Base-by-base conservation (phyloP, 2,797 vertebrate species). In the Ctenosaura bakeri region DNA sequence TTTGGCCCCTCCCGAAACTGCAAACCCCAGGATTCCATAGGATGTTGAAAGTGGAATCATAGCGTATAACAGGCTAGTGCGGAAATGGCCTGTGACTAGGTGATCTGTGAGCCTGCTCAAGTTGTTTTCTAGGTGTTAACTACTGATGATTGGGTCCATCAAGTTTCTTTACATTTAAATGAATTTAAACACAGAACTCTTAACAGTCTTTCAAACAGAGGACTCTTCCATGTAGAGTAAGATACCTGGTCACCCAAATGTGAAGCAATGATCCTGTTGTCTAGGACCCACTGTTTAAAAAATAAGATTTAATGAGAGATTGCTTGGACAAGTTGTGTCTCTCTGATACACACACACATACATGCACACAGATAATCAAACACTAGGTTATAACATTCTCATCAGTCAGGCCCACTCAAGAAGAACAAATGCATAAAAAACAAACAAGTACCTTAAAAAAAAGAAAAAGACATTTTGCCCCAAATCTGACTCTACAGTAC, bases 401-500 rank as follows among this genome's bases (percentile, higher is more conserved):
- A 71, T 83, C 80, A 77, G 6, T 29, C 46, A 66, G 59, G 35
- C 56, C 24, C 13, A 32, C 4, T 86, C 76, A n/a, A 82, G 62
- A 92, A 90, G 85, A 91, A 62, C 32, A 69, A 3, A 81, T 52
- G 13, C 29, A 90, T 92, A 52, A 90, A 90, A 91, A 92, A 78
- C 50, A 66, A 82, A 88, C 66, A 86, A 1, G 2, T 77, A 22
- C 42, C 32, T 81, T 84, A 89, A 64, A 83, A 69, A 83, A 16
- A 66, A 62, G 85, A 85, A 69, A 89, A 71, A 62, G 76, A 92
- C 0, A 0, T 12, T 90, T 92, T 94, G 35, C 9, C 7, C 64
- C 54, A 89, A 89, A 87, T 89, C 50, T 89, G 83, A 91, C 83
- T 29, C 29, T 59, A 26, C 73, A 24, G 89, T 94, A 78, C 22